A percentile compares a stretch with the other conserved stretches of the same genome.
phyloP scores from a whole-genome alignment of 2,888 invertebrate genomes.

The Nipponacmea schrenckii region DNA sequence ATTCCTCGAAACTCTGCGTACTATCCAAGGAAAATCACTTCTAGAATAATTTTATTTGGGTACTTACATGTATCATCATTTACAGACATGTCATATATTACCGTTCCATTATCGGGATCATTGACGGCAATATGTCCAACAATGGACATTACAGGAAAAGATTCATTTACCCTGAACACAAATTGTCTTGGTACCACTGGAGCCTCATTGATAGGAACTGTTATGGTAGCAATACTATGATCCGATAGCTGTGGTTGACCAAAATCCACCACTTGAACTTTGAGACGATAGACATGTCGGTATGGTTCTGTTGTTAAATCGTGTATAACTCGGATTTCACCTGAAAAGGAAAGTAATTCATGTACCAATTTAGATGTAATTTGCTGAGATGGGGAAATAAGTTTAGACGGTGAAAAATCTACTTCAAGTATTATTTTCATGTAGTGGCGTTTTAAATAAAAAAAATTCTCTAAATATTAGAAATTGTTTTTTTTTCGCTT shows the following conservation, averaged over 20 bases:
- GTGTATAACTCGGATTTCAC: constrained; percentile 13
- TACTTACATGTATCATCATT: neutral
- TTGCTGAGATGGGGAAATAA: too few species aligned
- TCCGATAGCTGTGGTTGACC: constrained; percentile 20
- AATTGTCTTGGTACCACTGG: constrained; percentile 12
- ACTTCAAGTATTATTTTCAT: too few species aligned
- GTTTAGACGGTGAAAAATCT: too few species aligned
- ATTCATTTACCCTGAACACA: constrained; percentile 17
- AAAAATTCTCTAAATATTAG: too few species aligned
- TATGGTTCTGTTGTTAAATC: constrained; percentile 15
- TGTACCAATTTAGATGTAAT: too few species aligned
- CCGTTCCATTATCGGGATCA: constrained; percentile 13
- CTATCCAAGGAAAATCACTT: too few species aligned
- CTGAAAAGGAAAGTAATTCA: constrained; percentile 9
- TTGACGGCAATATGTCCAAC: constrained; percentile 10
- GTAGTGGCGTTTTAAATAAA: too few species aligned
- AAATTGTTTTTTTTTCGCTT: too few species aligned
- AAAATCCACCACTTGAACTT: constrained; percentile 20
- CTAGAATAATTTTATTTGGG: too few species aligned
- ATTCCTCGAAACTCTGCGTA: too few species aligned
- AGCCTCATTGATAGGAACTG: constrained; percentile 19
- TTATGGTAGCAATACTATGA: constrained; percentile 11
- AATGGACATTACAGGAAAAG: constrained; percentile 1
- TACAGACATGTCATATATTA: neutral
- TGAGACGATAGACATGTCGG: constrained; percentile 14